phyloP scores from a whole-genome alignment of 2,113 vertebrate genomes.

The Galbula dea region DNA sequence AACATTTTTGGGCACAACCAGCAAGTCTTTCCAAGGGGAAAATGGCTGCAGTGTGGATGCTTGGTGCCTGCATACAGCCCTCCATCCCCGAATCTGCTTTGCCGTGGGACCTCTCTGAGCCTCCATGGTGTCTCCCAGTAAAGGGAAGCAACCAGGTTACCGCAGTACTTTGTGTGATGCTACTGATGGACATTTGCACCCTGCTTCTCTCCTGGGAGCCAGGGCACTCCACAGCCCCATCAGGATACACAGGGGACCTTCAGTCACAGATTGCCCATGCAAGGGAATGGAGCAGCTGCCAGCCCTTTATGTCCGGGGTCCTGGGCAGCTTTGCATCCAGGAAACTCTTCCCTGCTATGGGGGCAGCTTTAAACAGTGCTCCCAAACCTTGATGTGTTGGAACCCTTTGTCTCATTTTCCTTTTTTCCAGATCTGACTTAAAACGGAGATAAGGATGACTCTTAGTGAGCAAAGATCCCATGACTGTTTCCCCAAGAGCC shows the following conservation, averaged over 20 bases:
- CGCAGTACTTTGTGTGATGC: neutral
- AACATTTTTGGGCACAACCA: neutral
- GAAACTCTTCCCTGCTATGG: neutral
- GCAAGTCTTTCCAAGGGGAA: neutral
- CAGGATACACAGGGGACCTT: neutral
- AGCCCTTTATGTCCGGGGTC: neutral
- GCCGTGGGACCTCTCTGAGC: neutral
- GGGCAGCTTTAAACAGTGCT: neutral
- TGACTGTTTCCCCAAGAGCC: conserved; percentile 55
- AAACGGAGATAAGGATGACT: conserved; percentile 22
- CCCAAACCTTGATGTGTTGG: neutral
- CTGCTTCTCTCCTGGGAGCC: neutral
- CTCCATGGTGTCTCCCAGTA: neutral
- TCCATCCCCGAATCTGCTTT: neutral
- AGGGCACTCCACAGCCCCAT: neutral
- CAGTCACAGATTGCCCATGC: neutral
- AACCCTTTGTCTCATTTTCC: conserved; percentile 38
- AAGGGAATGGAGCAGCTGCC: neutral
- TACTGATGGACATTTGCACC: neutral
- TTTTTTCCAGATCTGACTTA: conserved; percentile 26
- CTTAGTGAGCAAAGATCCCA: conserved; percentile 45
- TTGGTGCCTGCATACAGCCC: neutral
- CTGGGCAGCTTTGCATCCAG: neutral
- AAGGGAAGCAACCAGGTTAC: neutral
- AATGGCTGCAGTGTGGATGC: neutral